Evolutionary conservation across 1,140 invertebrate species (phyloP).

Genomic region (Aphelinus atriplicis): DNA sequence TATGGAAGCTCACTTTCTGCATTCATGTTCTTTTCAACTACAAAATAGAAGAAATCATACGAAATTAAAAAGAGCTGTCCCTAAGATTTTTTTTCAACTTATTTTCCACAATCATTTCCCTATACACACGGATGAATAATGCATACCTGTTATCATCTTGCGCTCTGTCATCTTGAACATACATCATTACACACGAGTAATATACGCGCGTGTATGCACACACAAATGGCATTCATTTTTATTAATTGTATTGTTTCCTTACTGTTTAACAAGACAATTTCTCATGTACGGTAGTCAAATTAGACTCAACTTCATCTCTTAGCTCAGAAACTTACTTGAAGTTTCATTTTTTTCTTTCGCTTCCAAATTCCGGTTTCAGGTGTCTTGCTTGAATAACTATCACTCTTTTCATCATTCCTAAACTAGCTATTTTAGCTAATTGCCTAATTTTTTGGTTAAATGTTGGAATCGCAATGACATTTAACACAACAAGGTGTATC

Average conservation of each 20-base stretch:
- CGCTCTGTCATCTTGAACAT: slow-evolving; percentile 8
- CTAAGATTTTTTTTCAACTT: neutral
- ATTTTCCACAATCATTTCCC: slow-evolving; percentile 4
- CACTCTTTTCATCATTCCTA: neutral
- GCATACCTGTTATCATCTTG: slow-evolving; percentile 5
- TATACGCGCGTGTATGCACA: slow-evolving; percentile 32
- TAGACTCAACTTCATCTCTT: slow-evolving; percentile 11
- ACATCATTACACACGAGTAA: slow-evolving; percentile 36
- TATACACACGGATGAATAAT: slow-evolving; percentile 22
- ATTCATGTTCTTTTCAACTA: neutral
- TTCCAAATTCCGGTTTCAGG: no score
- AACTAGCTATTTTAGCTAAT: slow-evolving; percentile 30
- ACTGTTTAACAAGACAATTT: slow-evolving; percentile 23
- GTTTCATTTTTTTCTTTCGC: neutral
- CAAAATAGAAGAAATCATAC: slow-evolving; percentile 1
- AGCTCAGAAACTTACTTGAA: neutral
- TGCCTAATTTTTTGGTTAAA: slow-evolving; percentile 36
- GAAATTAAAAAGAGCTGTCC: neutral
- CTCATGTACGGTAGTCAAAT: slow-evolving; percentile 5
- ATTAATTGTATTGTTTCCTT: slow-evolving; percentile 8
- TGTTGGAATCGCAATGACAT: slow-evolving; percentile 27
- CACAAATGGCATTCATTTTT: slow-evolving; percentile 34
- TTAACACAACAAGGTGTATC: slow-evolving; percentile 28
- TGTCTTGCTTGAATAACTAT: neutral
- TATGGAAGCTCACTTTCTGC: slow-evolving; percentile 25